Evolutionary conservation across 2,888 invertebrate genomes (phyloP).

Genomic region (Troilus luridus): DNA sequence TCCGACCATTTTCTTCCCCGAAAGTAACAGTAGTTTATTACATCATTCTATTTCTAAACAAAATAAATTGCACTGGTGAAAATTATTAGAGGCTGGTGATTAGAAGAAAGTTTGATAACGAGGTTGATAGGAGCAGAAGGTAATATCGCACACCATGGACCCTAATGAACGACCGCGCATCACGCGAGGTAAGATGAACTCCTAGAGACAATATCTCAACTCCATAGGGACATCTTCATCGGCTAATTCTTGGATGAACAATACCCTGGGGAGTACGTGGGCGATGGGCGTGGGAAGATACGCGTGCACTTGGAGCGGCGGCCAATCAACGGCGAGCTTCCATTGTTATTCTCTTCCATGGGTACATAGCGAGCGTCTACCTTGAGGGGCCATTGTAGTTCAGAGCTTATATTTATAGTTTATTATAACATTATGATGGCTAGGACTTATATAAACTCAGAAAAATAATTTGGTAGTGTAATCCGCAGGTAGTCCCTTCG

Average conservation of each 20-base stretch:
- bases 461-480: too few species aligned
- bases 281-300: constrained; percentile 38
- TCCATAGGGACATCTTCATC: not conserved
- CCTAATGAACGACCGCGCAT: not conserved
- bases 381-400: not conserved
- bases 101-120: not conserved
- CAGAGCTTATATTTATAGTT: not conserved
- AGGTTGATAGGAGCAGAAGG: not conserved
- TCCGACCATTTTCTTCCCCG: too few species aligned
- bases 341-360: constrained; percentile 7
- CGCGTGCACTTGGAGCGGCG: not conserved
- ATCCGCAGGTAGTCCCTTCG: too few species aligned
- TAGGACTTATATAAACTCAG: too few species aligned
- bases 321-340: constrained; percentile 15
- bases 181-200: not conserved
- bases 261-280: not conserved
- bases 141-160: not conserved
- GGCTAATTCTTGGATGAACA: constrained; percentile 22
- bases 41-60: not conserved
- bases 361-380: not conserved
- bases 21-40: too few species aligned
- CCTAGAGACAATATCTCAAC: not conserved
- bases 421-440: too few species aligned
- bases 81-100: not conserved
- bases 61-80: not conserved